Conservation (phyloP, 2,113 vertebrate species). For the Poeciliopsis retropinna region DNA sequence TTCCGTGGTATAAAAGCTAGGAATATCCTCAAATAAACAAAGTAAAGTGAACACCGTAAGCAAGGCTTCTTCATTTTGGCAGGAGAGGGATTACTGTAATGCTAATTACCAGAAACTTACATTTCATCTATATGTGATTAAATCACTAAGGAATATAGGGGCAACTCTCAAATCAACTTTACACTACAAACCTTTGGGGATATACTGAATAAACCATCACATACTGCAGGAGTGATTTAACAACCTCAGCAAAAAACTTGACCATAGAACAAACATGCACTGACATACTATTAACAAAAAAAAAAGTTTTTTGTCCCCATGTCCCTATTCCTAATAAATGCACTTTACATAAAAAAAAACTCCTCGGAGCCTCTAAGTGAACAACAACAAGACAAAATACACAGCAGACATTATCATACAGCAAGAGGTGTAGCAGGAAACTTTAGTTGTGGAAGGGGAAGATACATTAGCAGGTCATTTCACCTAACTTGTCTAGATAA, state of each 20-base stretch:
- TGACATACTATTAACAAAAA: conserved; percentile 77
- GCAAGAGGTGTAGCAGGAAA: conserved; percentile 71
- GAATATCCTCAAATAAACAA: conserved; percentile 69
- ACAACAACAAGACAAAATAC: conserved; percentile 83
- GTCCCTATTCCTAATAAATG: conserved; percentile 80
- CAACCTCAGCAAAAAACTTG: conserved; percentile 77
- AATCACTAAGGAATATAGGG: conserved; percentile 69
- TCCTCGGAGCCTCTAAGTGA: conserved; percentile 80
- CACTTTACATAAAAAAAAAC: conserved; percentile 77
- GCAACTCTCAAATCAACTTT: conserved; percentile 64
- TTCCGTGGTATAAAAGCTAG: conserved; percentile 80
- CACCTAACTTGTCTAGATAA: conserved; percentile 78
- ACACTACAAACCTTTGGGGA: conserved; percentile 73
- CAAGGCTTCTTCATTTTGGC: conserved; percentile 75
- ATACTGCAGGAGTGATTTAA: conserved; percentile 74
- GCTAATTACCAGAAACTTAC: conserved; percentile 60
- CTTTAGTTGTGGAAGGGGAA: conserved; percentile 70
- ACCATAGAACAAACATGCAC: conserved; percentile 82
- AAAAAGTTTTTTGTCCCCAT: conserved; percentile 70
- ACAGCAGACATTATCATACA: conserved; percentile 82
- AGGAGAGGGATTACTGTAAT: conserved; percentile 60
- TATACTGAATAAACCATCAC: conserved; percentile 78
- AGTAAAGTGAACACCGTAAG: conserved; percentile 67
- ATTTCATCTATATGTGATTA: conserved; percentile 69
- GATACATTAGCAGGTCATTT: conserved; percentile 80